These are phyloP conservation scores for Cydia amplana DNA, from an alignment of 1,140 invertebrate species.

Conservation along the genomic window DNA sequence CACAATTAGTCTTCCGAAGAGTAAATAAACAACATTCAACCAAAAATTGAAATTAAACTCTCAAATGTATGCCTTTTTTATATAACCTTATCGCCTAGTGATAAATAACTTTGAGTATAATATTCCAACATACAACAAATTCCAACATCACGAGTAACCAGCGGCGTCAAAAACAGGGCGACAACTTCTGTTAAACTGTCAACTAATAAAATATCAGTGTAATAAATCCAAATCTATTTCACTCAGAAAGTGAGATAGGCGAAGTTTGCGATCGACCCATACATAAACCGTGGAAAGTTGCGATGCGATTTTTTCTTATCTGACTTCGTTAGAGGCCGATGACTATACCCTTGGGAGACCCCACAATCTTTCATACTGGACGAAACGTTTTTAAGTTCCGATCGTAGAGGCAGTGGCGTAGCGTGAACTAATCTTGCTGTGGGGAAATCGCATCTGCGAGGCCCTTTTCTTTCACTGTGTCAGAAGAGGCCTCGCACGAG, in stretches of 20 bases:
- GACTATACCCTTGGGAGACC: conserved; percentile 6
- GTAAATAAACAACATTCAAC: too few species aligned
- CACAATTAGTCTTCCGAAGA: too few species aligned
- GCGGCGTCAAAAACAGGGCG: neutral
- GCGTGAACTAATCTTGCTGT: too few species aligned
- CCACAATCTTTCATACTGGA: neutral
- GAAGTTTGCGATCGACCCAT: conserved; percentile 10
- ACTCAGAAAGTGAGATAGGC: conserved; percentile 3
- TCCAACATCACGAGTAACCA: neutral
- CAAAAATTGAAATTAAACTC: too few species aligned
- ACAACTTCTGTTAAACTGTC: conserved; percentile 5
- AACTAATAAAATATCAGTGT: conserved; percentile 15
- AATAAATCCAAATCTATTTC: conserved; percentile 26
- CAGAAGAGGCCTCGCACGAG: too few species aligned
- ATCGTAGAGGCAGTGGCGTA: neutral
- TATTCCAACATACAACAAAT: neutral
- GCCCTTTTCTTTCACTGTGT: too few species aligned
- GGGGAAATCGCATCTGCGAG: too few species aligned
- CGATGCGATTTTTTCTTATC: conserved; percentile 26
- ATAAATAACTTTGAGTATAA: neutral
- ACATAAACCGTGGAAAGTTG: conserved; percentile 17
- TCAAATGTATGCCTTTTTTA: neutral
- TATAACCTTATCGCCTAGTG: neutral
- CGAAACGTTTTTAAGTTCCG: neutral
- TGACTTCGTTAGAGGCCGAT: conserved; percentile 22